A percentile compares a stretch with the other conserved stretches of the same genome.
Evolutionary conservation across 1,140 invertebrate genomes (phyloP).

Genomic region (Drosophila saltans): DNA sequence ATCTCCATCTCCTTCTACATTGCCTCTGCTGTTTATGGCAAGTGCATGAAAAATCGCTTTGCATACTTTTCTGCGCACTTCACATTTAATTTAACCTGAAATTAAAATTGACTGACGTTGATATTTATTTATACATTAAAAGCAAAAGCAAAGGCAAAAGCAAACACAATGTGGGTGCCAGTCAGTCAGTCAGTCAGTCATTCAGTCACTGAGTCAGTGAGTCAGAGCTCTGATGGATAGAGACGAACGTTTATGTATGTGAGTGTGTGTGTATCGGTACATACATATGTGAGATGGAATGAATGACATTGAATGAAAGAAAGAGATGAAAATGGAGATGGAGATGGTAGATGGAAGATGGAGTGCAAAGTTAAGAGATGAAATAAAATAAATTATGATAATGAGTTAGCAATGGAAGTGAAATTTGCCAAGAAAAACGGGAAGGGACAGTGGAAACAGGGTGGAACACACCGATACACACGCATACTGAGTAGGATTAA

Average conservation of each 20-base stretch:
- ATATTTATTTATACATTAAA: conserved; percentile 65
- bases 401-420: conserved; percentile 14
- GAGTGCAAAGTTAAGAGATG: conserved; percentile 18
- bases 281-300: neutral
- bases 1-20: neutral
- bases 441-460: no score
- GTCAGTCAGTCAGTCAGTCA: conserved; percentile 4
- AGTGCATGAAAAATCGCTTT: conserved; percentile 79
- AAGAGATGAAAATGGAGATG: conserved; percentile 4
- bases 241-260: neutral
- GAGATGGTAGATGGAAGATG: neutral
- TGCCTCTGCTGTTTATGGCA: conserved; percentile 11
- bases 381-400: conserved; percentile 24
- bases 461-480: neutral
- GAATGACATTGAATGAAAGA: neutral
- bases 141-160: conserved; percentile 10
- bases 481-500: neutral
- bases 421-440: conserved; percentile 1
- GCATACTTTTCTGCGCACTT: conserved; percentile 67
- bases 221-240: conserved; percentile 6
- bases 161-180: conserved; percentile 16
- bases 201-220: neutral
- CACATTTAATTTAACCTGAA: conserved; percentile 71
- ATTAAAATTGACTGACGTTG: conserved; percentile 79
- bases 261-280: neutral